phyloP scores from a whole-genome alignment of 2,888 invertebrate species.

The Aproaerema taeniolella region DNA sequence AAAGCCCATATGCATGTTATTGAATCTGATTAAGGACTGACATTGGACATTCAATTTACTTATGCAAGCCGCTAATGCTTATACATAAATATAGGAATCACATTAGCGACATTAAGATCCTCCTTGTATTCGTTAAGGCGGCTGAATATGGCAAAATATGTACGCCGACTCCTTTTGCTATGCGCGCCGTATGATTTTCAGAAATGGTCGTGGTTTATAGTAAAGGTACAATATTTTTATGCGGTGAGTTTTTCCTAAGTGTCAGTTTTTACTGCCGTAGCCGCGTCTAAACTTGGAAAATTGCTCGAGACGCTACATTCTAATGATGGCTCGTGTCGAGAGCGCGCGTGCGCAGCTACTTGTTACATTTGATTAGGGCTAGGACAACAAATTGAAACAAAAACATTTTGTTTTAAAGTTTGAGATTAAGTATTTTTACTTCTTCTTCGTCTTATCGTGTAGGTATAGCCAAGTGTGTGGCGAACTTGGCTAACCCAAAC shows the following conservation, averaged over 20 bases:
- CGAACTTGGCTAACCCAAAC: neutral
- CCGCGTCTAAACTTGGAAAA: constrained; percentile 74
- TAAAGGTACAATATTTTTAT: constrained; percentile 76
- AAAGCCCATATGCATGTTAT: too few species aligned
- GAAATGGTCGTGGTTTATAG: constrained; percentile 70
- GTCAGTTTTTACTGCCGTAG: constrained; percentile 68
- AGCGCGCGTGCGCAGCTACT: constrained; percentile 72
- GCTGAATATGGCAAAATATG: constrained; percentile 73
- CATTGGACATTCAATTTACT: constrained; percentile 26
- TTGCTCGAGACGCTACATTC: constrained; percentile 72
- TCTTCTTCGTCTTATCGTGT: neutral
- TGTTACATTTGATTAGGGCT: constrained; percentile 12
- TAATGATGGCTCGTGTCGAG: constrained; percentile 65
- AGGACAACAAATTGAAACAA: neutral
- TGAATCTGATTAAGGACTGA: too few species aligned
- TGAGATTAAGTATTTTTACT: too few species aligned
- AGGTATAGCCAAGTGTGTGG: neutral
- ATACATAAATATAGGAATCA: constrained; percentile 61
- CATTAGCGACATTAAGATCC: constrained; percentile 71
- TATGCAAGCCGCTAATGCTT: too few species aligned
- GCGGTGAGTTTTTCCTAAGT: constrained; percentile 62
- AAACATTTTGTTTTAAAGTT: too few species aligned
- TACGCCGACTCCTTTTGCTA: constrained; percentile 55
- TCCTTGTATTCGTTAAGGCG: constrained; percentile 67
- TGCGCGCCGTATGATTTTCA: constrained; percentile 76